Percentiles rank a stretch among this genome's conserved stretches.
phyloP scores from a whole-genome alignment of 2,113 vertebrate species.

The Myrmophylax atrothorax region DNA sequence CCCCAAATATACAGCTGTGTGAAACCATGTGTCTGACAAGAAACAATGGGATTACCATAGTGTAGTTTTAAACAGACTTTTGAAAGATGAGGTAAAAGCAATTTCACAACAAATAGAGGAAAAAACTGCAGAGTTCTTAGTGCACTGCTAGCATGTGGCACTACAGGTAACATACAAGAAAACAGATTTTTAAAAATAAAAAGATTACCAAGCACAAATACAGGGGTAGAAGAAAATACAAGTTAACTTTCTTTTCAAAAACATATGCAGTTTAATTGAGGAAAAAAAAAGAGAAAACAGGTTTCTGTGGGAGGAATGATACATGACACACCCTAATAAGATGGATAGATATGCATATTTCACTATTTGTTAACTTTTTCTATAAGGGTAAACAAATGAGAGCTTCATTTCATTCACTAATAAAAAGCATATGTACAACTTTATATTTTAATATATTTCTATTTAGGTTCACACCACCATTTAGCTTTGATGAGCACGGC shows the following conservation, averaged over 20 bases:
- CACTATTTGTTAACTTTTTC: neutral
- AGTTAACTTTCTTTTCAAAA: neutral
- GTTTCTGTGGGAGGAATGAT: neutral
- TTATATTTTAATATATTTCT: neutral
- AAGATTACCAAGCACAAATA: neutral
- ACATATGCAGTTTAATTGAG: neutral
- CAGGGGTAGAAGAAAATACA: neutral
- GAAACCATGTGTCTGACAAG: neutral
- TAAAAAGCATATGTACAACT: neutral
- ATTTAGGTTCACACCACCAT: neutral
- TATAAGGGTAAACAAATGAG: neutral
- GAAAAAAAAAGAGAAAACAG: neutral
- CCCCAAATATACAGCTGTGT: neutral
- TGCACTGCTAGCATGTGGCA: neutral
- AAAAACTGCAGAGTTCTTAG: neutral
- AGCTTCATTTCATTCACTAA: neutral
- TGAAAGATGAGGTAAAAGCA: neutral
- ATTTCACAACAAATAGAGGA: neutral
- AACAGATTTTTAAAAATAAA: neutral
- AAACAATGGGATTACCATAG: neutral
- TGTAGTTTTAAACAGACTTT: neutral
- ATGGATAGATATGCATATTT: neutral
- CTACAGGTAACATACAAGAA: neutral
- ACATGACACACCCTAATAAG: neutral
- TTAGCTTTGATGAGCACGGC: neutral